Conservation (phyloP, 2,888 invertebrate species). For the Eutolmus rufibarbis region DNA sequence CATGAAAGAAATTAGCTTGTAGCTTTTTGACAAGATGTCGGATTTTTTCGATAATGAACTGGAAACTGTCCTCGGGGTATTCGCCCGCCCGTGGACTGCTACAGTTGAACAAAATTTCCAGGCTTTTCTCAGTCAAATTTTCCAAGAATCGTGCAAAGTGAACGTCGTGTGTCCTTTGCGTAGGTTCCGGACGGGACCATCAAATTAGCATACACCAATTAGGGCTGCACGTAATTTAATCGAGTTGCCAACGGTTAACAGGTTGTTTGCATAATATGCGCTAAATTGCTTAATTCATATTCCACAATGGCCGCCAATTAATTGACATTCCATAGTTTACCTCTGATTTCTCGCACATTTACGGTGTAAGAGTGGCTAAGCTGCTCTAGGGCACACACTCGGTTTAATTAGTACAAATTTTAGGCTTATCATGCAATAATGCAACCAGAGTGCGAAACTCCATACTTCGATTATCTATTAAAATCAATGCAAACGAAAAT, state of each 20-base stretch:
- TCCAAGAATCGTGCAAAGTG: background rate
- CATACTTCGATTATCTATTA: background rate
- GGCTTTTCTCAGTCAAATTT: background rate
- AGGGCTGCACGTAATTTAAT: slow-evolving; percentile 19
- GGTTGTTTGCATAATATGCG: slow-evolving; percentile 43
- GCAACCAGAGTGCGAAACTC: background rate
- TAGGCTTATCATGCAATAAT: background rate
- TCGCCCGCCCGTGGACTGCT: background rate
- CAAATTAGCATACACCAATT: slow-evolving; percentile 23
- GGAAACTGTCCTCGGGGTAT: background rate
- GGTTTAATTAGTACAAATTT: background rate
- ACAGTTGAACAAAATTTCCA: background rate
- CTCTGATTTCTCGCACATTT: background rate
- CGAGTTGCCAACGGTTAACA: slow-evolving; percentile 30
- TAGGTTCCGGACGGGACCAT: background rate
- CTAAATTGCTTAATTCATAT: slow-evolving; percentile 45
- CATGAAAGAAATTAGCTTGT: background rate
- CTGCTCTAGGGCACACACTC: background rate
- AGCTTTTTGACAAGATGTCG: background rate
- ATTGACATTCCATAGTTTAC: slow-evolving; percentile 37
- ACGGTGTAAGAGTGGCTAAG: background rate
- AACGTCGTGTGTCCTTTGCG: background rate
- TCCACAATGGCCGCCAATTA: slow-evolving; percentile 45
- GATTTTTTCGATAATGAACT: background rate
- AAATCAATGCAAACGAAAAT: no score